Base-by-base conservation (phyloP, 2,113 vertebrate genomes). In the Chiloscyllium plagiosum region DNA sequence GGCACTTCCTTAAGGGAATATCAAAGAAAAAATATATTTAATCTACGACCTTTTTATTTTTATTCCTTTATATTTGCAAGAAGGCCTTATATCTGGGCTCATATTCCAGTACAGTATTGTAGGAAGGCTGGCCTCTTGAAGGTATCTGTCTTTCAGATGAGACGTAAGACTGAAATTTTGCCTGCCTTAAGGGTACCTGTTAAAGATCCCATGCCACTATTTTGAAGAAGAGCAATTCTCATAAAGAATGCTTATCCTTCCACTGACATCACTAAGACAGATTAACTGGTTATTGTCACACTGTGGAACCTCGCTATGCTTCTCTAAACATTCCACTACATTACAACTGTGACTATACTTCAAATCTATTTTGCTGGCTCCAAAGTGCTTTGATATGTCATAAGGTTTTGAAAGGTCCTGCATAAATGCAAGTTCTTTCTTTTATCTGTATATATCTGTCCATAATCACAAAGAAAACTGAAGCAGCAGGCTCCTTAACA, bases 1-100 rank as follows among this genome's bases (percentile, higher is more conserved):
- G 66, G 66, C 22, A 42, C 37, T 72, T 29, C 42, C 94, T 72
- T 70, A 72, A 29, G 68, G 24, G 29, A 76, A 72, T 52, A 95
- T 76, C 47, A 95, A 95, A 93, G 61, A 33, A 72, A 72, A 95
- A 42, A 47, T 65, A 92, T 66, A 33, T 66, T n/a, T 92, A 93
- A 93, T n/a, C 89, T n/a, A 8, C 5, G 19, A 8, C 61, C 89
- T n/a, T 93, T 61, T 68, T 93, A 68, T 92, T 92, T 65, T 15
- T n/a, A n/a, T 92, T 65, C 15, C 78, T 92, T 61, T 66, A n/a
- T 33, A 65, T 66, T 37, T 37, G 33, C 33, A 37, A 20, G 17
- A 19, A 37, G 29, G n/a, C 33, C 61, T 10, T 66, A 68, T 66
- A 83, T 47, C 80, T 83, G 80, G 17, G 17, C n/a, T 80, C 33